Conservation (phyloP, 1,140 invertebrate genomes). For the Agraylea sexmaculata region DNA sequence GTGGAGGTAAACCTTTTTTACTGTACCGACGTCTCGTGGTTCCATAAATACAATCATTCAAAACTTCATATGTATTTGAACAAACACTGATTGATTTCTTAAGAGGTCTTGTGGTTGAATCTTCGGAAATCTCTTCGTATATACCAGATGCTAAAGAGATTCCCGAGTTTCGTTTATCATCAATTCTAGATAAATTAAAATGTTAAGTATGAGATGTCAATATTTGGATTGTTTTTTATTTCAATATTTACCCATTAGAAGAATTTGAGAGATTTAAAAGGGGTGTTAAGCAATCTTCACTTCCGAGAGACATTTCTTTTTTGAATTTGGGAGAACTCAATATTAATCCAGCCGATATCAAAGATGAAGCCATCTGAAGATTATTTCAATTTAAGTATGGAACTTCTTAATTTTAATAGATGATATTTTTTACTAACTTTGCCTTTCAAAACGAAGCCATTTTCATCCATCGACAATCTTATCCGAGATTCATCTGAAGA, state of each 20-base stretch:
- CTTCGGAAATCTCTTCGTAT: constrained; percentile 20
- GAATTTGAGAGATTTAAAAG: constrained; percentile 5
- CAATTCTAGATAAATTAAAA: no score
- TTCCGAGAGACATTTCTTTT: not conserved
- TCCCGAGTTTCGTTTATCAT: constrained; percentile 10
- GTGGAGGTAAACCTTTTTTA: constrained; percentile 12
- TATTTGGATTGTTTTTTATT: no score
- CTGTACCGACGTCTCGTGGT: constrained; percentile 8
- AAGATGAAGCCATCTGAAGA: constrained; percentile 14
- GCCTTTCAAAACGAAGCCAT: constrained; percentile 16
- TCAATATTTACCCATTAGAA: not conserved
- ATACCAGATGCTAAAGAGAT: constrained; percentile 15
- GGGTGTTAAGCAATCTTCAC: constrained; percentile 10
- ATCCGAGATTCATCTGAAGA: constrained; percentile 6
- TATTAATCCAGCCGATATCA: constrained; percentile 15
- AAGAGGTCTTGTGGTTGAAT: not conserved
- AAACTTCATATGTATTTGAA: constrained; percentile 16
- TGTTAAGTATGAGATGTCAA: no score
- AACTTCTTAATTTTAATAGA: not conserved
- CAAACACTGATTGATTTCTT: not conserved
- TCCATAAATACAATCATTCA: constrained; percentile 13
- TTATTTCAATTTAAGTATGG: not conserved
- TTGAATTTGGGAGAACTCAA: constrained; percentile 5
- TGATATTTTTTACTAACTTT: constrained; percentile 12
- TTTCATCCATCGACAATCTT: constrained; percentile 12